A percentile compares a stretch with the other conserved stretches of the same genome.
These are phyloP conservation scores for Semnopithecus entellus DNA, from an alignment of 2,113 vertebrate species.

Conservation along the genomic window DNA sequence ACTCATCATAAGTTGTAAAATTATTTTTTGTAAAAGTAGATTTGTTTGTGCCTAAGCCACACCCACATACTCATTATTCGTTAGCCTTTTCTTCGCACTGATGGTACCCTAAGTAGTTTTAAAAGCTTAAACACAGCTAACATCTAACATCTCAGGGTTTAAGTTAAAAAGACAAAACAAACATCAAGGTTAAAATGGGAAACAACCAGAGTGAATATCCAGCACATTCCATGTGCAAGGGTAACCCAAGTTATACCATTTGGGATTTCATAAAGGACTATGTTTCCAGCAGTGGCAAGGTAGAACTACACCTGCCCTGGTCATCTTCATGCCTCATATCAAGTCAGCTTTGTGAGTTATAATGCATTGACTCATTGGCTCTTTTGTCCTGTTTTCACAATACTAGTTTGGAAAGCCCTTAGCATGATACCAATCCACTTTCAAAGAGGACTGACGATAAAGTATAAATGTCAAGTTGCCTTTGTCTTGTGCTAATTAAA, in stretches of 20 bases:
- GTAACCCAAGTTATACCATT: not conserved
- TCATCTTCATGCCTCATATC: not conserved
- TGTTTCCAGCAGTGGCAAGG: not conserved
- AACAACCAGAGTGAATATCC: not conserved
- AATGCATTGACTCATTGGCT: not conserved
- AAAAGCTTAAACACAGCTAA: not conserved
- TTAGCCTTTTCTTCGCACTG: not conserved
- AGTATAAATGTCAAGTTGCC: not conserved
- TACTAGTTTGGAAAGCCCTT: not conserved
- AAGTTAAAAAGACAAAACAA: not conserved
- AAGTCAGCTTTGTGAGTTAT: not conserved
- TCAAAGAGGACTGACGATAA: not conserved
- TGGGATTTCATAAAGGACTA: not conserved
- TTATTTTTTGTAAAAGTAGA: not conserved
- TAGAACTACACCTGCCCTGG: not conserved
- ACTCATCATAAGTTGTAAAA: not conserved
- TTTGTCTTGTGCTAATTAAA: not conserved
- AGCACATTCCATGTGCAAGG: not conserved
- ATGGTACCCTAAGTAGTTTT: not conserved
- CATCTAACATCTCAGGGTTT: not conserved
- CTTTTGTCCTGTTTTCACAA: slow-evolving; percentile 19
- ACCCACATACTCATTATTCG: not conserved
- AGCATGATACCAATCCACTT: not conserved
- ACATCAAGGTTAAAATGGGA: not conserved
- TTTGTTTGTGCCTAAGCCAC: not conserved